phyloP scores from a whole-genome alignment of 2,113 vertebrate species.

The Alectura lathami region DNA sequence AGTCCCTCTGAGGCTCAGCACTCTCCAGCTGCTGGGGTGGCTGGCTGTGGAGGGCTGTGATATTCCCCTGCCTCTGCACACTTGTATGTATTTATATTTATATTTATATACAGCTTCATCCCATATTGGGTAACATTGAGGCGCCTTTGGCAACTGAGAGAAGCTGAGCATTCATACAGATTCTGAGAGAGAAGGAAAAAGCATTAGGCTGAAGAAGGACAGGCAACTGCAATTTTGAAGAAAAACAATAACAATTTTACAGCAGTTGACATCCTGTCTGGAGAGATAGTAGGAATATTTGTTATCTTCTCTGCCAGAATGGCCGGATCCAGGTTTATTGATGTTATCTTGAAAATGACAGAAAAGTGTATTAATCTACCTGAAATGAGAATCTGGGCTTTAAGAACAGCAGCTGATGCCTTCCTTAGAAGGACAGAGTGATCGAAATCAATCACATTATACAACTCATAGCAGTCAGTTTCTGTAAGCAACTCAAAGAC shows the following conservation, averaged over 20 bases:
- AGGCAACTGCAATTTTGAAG: not conserved
- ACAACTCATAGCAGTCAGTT: not conserved
- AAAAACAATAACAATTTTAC: slow-evolving; percentile 21
- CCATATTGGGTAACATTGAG: not conserved
- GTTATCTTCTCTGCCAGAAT: slow-evolving; percentile 42
- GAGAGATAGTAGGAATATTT: slow-evolving; percentile 5
- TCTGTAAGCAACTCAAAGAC: not conserved
- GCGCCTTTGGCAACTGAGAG: not conserved
- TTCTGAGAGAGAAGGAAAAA: not conserved
- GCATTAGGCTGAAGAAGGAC: not conserved
- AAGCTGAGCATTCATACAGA: not conserved
- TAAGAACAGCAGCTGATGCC: not conserved
- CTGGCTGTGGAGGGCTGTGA: not conserved
- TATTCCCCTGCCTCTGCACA: not conserved
- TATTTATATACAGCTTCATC: not conserved
- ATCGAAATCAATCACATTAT: slow-evolving; percentile 37
- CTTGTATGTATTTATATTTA: not conserved
- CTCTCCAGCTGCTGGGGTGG: not conserved
- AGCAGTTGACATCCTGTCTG: not conserved
- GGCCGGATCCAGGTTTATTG: slow-evolving; percentile 24
- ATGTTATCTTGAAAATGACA: slow-evolving; percentile 50
- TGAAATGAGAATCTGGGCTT: slow-evolving; percentile 46
- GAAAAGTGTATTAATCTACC: slow-evolving; percentile 23
- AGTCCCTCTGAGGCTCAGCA: not conserved
- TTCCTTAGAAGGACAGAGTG: slow-evolving; percentile 14